A percentile compares a stretch with the other conserved stretches of the same genome.
These are phyloP conservation scores for Venturia canescens DNA, from an alignment of 1,140 invertebrate species.

Conservation along the genomic window DNA sequence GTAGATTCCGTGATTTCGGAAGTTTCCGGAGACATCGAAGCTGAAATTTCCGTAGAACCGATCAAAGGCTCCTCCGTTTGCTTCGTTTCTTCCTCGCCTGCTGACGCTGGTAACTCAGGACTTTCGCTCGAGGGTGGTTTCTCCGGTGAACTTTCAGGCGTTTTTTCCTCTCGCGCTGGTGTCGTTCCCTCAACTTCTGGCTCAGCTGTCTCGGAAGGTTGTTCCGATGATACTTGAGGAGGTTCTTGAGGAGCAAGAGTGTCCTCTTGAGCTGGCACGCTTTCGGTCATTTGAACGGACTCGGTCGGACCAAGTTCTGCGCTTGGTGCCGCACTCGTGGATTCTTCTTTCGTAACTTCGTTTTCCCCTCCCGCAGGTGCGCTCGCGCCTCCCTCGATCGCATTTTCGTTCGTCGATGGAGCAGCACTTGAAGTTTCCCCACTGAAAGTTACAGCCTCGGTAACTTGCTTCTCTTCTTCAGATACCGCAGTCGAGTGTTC, in stretches of 20 bases:
- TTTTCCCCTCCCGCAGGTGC: constrained; percentile 45
- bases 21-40: not conserved
- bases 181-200: not conserved
- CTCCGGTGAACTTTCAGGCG: not conserved
- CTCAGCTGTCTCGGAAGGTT: not conserved
- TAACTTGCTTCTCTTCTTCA: constrained; percentile 43
- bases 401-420: not conserved
- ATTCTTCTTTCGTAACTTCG: constrained; percentile 39
- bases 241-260: not conserved
- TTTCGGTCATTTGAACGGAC: not conserved
- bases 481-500: constrained; percentile 20
- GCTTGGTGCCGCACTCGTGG: not conserved
- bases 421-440: not conserved
- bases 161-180: not conserved
- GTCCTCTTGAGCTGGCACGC: not conserved
- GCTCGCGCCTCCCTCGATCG: constrained; percentile 36
- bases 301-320: not conserved
- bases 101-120: not conserved
- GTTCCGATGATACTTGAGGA: constrained; percentile 1
- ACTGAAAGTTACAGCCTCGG: constrained; percentile 18
- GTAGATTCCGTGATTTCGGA: not conserved
- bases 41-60: not conserved
- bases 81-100: not conserved
- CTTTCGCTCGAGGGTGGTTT: not conserved
- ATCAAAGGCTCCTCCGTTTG: not conserved